Conservation (phyloP, 2,113 vertebrate genomes). For the Bostrychus sinensis region DNA sequence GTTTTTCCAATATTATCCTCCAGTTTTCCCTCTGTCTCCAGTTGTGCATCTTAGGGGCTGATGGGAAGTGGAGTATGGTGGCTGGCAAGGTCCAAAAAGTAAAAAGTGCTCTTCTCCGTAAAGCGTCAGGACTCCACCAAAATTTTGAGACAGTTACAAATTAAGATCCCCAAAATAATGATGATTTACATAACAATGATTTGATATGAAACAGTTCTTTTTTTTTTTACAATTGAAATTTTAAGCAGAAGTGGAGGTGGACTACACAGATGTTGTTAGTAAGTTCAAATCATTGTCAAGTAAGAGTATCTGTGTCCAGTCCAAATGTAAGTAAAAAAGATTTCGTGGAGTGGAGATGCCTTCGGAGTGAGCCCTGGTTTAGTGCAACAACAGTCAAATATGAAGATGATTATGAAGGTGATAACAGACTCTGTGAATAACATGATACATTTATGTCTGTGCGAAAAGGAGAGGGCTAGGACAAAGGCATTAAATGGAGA, state of each 20-base stretch:
- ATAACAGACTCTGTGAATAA: conserved; percentile 46
- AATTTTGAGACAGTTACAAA: background rate
- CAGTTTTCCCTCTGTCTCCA: conserved; percentile 56
- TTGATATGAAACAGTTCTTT: too few species aligned
- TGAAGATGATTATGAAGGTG: conserved; percentile 52
- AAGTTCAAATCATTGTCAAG: too few species aligned
- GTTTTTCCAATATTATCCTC: conserved; percentile 2
- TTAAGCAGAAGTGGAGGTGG: too few species aligned
- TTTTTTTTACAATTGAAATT: too few species aligned
- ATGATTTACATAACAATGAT: background rate
- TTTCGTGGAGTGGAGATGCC: conserved; percentile 43
- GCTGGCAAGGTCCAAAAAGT: conserved; percentile 56
- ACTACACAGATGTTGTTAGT: too few species aligned
- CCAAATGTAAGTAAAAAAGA: background rate
- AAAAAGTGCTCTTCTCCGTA: conserved; percentile 44
- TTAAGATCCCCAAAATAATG: background rate
- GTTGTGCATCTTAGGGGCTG: conserved; percentile 52
- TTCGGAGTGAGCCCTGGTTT: conserved; percentile 63
- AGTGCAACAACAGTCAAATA: conserved; percentile 56
- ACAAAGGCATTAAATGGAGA: conserved; percentile 21
- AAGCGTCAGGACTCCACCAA: conserved; percentile 45
- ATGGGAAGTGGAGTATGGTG: conserved; percentile 27
- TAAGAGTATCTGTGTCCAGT: background rate
- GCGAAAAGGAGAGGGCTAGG: background rate
- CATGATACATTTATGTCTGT: conserved; percentile 34